Base-by-base conservation (phyloP, 2,797 vertebrate genomes). In the Hoplostethus mediterraneus region DNA sequence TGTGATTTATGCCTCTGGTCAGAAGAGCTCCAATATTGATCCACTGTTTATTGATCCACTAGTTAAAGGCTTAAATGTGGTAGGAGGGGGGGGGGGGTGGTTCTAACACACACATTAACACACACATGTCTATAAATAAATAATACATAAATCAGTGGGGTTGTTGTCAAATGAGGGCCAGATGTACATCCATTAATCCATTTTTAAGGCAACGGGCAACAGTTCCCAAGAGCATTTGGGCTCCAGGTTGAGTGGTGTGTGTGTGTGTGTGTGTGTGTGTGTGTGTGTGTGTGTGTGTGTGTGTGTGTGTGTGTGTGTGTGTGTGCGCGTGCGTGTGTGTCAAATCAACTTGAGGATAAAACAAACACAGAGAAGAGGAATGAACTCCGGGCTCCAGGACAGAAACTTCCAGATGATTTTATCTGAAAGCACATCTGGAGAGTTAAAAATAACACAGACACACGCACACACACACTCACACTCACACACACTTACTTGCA, bases 381-480 rank as follows among this genome's bases (percentile, higher is more conserved):
- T 91, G 78, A 88, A 87, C 78, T 83, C 67, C 13, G 51, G 73
- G 87, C 86, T 81, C 71, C 69, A 68, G 79, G 80, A 92, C 80
- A 88, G 75, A 86, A 84, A 83, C 63, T 78, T 75, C 77, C 78
- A 90, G 82, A 90, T 93, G 88, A 91, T 90, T 87, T 82, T 85
- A 92, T 93, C 91, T 84, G 21, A 57, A 60, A 59, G 66, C 82
- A 92, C 93, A 93, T 93, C 88, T 92, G 92, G 87, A 45, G 73
- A 63, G 90, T 84, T 93, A 92, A 92, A 94, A 93, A 93, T 93
- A 93, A 84, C 89, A 63, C 77, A 36, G 33, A 65, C 54, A 71
- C 77, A 63, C 72, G 62, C 71, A 65, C 59, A 74, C 64, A 48
- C 59, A 54, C 56, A 51, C 63, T 51, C 61, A 63, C 60, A 45